Evolutionary conservation across 2,888 invertebrate species (phyloP).

Genomic region (Tyria jacobaeae): DNA sequence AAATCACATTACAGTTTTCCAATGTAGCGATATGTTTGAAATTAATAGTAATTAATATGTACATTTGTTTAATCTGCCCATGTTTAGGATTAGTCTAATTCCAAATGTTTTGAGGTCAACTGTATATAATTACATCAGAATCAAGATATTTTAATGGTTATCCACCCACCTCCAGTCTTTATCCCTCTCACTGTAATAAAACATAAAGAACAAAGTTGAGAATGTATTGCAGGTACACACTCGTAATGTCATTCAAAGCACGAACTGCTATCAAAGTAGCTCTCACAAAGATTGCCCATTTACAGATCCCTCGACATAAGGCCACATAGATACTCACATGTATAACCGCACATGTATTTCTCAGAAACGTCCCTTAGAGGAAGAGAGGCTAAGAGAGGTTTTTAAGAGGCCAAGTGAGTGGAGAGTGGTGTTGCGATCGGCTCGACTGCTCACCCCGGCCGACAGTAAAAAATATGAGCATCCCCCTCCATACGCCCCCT

Average conservation of each 20-base stretch:
- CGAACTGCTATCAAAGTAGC: conserved; percentile 50
- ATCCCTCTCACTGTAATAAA: neutral
- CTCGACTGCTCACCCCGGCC: conserved; percentile 84
- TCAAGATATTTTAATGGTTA: too few species aligned
- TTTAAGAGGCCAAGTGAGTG: conserved; percentile 84
- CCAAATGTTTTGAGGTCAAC: too few species aligned
- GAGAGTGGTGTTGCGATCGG: conserved; percentile 85
- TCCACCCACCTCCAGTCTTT: too few species aligned
- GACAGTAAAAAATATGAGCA: conserved; percentile 87
- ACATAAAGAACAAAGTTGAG: conserved; percentile 1
- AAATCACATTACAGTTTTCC: too few species aligned
- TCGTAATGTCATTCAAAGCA: conserved; percentile 45
- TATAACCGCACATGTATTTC: conserved; percentile 71
- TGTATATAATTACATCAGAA: too few species aligned
- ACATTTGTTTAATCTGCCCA: too few species aligned
- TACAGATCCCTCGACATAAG: conserved; percentile 61
- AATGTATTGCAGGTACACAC: conserved; percentile 8
- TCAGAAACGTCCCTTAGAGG: conserved; percentile 72
- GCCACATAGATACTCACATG: conserved; percentile 72
- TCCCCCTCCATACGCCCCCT: conserved; percentile 66
- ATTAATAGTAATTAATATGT: too few species aligned
- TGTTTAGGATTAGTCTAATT: too few species aligned
- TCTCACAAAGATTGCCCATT: conserved; percentile 60
- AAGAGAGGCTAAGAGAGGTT: conserved; percentile 77
- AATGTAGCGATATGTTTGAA: too few species aligned